Conservation (phyloP, 2,888 invertebrate genomes). For the Rhopalosiphum nymphaeae region DNA sequence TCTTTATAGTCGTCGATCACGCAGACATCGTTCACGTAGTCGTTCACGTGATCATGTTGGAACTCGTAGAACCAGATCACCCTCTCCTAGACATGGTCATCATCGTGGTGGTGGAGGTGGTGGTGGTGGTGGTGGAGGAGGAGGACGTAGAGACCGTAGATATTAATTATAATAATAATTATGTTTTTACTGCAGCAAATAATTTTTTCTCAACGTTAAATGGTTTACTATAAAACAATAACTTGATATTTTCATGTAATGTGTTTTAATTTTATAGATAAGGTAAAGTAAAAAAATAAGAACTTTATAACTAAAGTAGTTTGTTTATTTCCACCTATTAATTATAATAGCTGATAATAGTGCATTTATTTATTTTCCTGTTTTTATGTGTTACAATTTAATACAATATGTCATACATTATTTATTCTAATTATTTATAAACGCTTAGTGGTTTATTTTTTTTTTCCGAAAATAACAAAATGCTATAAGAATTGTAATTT, state of each 20-base stretch:
- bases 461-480: background rate
- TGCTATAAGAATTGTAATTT: background rate
- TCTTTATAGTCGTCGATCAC: conserved; percentile 71
- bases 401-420: background rate
- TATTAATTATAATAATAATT: conserved; percentile 55
- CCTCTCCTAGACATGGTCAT: conserved; percentile 70
- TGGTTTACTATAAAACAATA: background rate
- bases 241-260: conserved; percentile 39
- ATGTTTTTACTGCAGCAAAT: conserved; percentile 38
- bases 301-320: background rate
- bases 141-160: conserved; percentile 65
- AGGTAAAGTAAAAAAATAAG: background rate
- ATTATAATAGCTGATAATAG: background rate
- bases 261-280: conserved; percentile 25
- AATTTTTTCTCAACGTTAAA: conserved; percentile 5
- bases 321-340: background rate
- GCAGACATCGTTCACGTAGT: conserved; percentile 77
- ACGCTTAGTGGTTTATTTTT: background rate
- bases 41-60: conserved; percentile 76
- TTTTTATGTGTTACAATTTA: conserved; percentile 10
- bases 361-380: background rate
- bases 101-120: conserved; percentile 55
- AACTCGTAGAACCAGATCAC: conserved; percentile 69
- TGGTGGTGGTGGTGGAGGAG: conserved; percentile 5
- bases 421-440: background rate